phyloP scores from a whole-genome alignment of 2,888 invertebrate species.

The Pasiphila rectangulata region DNA sequence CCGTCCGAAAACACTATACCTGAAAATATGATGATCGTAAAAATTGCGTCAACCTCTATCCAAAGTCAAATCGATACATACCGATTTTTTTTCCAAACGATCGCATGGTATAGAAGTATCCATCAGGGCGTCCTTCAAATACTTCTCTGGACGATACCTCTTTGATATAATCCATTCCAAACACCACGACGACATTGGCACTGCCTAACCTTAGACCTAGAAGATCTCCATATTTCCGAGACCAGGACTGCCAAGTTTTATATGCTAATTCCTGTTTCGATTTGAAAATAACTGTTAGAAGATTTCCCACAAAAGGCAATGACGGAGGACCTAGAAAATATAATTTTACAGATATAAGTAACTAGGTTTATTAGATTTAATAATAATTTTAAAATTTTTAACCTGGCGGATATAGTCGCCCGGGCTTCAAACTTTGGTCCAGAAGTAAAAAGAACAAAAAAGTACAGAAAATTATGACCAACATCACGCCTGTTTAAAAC shows the following conservation, averaged over 20 bases:
- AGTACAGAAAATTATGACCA: constrained; percentile 34
- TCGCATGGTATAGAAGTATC: constrained; percentile 85
- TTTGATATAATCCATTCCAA: constrained; percentile 82
- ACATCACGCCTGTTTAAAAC: constrained; percentile 36
- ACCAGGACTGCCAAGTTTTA: constrained; percentile 82
- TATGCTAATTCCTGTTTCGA: constrained; percentile 61
- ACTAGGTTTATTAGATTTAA: background rate
- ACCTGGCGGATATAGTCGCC: constrained; percentile 48
- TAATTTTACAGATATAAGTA: background rate
- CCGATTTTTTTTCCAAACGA: constrained; percentile 86
- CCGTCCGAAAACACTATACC: constrained; percentile 87
- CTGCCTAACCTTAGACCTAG: constrained; percentile 84
- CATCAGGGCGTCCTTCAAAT: constrained; percentile 87
- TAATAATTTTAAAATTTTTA: background rate
- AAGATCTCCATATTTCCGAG: constrained; percentile 82
- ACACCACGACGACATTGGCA: constrained; percentile 82
- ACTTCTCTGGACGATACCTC: constrained; percentile 83
- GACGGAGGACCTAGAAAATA: constrained; percentile 58
- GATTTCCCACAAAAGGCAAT: constrained; percentile 63
- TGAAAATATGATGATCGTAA: constrained; percentile 48
- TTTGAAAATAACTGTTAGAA: constrained; percentile 55
- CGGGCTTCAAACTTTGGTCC: constrained; percentile 27
- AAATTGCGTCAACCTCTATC: too few species aligned
- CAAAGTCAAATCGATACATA: constrained; percentile 46
- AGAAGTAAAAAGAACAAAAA: constrained; percentile 34